These are phyloP conservation scores for Drosophila murphyi DNA, from an alignment of 1,140 invertebrate genomes.

Conservation along the genomic window DNA sequence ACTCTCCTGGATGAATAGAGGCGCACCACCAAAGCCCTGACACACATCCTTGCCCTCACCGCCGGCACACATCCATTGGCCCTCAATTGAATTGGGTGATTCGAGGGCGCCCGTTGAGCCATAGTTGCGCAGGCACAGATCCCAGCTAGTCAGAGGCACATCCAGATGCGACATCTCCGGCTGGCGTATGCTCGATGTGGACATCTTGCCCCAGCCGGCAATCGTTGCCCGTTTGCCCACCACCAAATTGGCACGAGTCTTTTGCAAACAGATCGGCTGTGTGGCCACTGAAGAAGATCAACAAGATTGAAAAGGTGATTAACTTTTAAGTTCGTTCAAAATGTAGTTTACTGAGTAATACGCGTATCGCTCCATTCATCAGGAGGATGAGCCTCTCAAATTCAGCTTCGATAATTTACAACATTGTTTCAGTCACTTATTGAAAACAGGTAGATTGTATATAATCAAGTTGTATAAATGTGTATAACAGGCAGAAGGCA, in stretches of 20 bases:
- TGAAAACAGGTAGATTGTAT: too few relatives aligned
- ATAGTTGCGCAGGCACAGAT: slow-evolving; percentile 80
- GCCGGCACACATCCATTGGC: slow-evolving; percentile 88
- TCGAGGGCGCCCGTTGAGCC: slow-evolving; percentile 81
- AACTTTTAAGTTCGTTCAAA: neutral
- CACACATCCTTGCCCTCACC: slow-evolving; percentile 89
- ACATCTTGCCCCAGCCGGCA: slow-evolving; percentile 84
- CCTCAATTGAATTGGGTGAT: slow-evolving; percentile 85
- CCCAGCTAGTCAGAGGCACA: slow-evolving; percentile 82
- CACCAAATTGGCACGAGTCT: slow-evolving; percentile 84
- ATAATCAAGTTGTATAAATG: too few relatives aligned
- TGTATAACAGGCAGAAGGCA: too few relatives aligned
- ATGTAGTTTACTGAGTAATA: neutral
- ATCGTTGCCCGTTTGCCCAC: slow-evolving; percentile 85
- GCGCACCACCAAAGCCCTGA: slow-evolving; percentile 89
- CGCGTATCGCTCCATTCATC: neutral
- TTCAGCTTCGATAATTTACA: neutral
- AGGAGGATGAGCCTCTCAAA: neutral
- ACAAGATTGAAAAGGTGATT: slow-evolving; percentile 11
- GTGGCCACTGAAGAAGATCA: slow-evolving; percentile 84
- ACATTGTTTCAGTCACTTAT: neutral
- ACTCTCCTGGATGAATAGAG: slow-evolving; percentile 86
- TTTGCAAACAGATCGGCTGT: slow-evolving; percentile 86
- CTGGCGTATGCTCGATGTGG: slow-evolving; percentile 73
- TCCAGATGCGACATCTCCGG: slow-evolving; percentile 83